Evolutionary conservation across 2,113 vertebrate genomes (phyloP).

Genomic region (Phoxinus phoxinus): DNA sequence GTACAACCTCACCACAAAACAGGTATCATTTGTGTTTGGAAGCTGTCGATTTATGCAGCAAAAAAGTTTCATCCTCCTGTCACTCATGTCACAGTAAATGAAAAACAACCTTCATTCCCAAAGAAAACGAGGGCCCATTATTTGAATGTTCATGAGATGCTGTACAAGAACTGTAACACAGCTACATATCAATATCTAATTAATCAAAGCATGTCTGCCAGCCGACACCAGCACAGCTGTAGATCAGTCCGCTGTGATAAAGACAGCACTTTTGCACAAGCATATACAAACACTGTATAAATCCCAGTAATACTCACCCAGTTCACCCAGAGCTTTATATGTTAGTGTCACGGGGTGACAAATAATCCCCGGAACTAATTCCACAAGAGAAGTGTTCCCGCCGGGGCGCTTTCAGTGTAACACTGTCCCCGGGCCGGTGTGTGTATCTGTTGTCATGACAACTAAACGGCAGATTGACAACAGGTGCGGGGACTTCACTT

Average conservation of each 20-base stretch:
- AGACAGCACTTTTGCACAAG: not conserved
- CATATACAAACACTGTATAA: not conserved
- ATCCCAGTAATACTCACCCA: not conserved
- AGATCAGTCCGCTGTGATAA: not conserved
- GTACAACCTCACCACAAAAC: not conserved
- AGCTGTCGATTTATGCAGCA: not conserved
- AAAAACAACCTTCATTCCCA: not conserved
- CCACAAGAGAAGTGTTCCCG: too few relatives aligned
- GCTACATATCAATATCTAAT: slow-evolving; percentile 21
- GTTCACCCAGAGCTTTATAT: not conserved
- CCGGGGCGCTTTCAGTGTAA: too few relatives aligned
- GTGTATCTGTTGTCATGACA: too few relatives aligned
- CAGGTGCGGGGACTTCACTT: too few relatives aligned
- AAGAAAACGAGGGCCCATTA: not conserved
- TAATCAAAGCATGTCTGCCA: not conserved
- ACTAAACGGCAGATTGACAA: too few relatives aligned
- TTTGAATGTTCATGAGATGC: slow-evolving; percentile 26
- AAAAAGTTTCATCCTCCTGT: not conserved
- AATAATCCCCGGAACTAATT: too few relatives aligned
- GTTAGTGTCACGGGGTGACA: too few relatives aligned
- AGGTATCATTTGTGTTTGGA: not conserved
- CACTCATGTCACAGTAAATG: not conserved
- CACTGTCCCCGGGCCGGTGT: too few relatives aligned
- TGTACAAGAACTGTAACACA: not conserved
- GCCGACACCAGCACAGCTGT: not conserved